Evolutionary conservation across 2,113 vertebrate species (phyloP), one percentile per base, ranked within the genome.

Genomic region (Odocoileus hemionus): DNA sequence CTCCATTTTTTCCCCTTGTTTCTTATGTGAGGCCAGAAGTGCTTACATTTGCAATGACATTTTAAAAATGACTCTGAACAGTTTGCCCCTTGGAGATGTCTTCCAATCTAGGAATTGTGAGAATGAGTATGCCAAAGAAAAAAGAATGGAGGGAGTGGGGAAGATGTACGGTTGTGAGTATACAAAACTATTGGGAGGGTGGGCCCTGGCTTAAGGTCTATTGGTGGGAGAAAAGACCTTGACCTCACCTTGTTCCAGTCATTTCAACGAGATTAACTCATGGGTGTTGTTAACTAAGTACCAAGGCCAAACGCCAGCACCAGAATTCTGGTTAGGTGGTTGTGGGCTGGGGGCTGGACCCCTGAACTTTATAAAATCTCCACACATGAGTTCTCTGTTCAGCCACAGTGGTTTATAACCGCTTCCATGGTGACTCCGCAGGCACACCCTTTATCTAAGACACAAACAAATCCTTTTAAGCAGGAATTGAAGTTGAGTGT

Each of bases 31-130:
- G 61, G 80, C 52, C 86, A 33, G 86, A 96, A 93, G 25, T 50
- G 78, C 96, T 98, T 97, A 89, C 95, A 85, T 95, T 96, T 96
- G 52, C 70, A 87, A 89, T 92, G 87, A 95, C 95, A 95, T 97
- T 97, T 96, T 39, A 45, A 91, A 97, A 95, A 96, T 92, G 88
- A 86, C 58, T 95, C 91, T 86, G 64, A 94, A 95, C 15, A 93
- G 39, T 97, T 94, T 90, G 39, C 85, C 80, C 88, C 91, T 97
- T 79, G 64, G n/a, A 97, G 58, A 50, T 91, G 36, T 88, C 85
- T 91, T 88, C 50, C 50, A 54, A 47, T 94, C 74, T 10, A 80
- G 93, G 43, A 94, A 85, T 50, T 54, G 43, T 96, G 58, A 89
- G 57, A 80, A 50, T 91, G 5, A 89, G 26, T 84, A 74, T 90